phyloP scores from a whole-genome alignment of 2,113 vertebrate species.

The Leptobrachium leishanense region DNA sequence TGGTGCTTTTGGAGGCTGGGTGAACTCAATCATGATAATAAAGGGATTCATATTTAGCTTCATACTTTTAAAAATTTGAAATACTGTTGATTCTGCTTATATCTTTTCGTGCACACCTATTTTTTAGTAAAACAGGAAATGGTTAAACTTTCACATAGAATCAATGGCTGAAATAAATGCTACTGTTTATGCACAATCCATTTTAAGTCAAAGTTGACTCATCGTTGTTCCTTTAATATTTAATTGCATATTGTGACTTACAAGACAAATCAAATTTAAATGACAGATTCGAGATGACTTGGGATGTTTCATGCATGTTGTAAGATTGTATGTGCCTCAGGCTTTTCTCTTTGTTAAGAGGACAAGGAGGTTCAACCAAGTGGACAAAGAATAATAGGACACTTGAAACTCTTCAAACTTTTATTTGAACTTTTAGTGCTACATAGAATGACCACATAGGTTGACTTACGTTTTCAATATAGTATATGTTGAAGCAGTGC shows the following conservation, averaged over 20 bases:
- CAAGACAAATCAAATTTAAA: constrained; percentile 33
- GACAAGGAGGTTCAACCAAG: neutral
- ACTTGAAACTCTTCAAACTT: constrained; percentile 3
- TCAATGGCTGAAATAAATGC: neutral
- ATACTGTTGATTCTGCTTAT: no score
- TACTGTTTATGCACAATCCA: neutral
- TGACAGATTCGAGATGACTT: constrained; percentile 23
- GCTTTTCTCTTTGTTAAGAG: constrained; percentile 13
- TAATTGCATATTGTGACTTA: constrained; percentile 38
- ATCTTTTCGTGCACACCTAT: no score
- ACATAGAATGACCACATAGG: no score
- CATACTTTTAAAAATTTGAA: no score
- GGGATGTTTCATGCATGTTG: constrained; percentile 16
- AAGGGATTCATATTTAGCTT: no score
- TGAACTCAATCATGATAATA: no score
- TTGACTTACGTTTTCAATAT: no score
- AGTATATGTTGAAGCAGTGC: no score
- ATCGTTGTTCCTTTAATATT: constrained; percentile 26
- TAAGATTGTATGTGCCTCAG: constrained; percentile 7
- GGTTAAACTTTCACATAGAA: neutral
- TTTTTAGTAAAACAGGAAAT: no score
- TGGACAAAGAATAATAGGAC: neutral
- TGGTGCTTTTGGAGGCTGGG: no score
- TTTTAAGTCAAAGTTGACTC: neutral
- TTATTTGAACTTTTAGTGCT: no score